phyloP scores from a whole-genome alignment of 2,113 vertebrate species.

The Brachirus orientalis region DNA sequence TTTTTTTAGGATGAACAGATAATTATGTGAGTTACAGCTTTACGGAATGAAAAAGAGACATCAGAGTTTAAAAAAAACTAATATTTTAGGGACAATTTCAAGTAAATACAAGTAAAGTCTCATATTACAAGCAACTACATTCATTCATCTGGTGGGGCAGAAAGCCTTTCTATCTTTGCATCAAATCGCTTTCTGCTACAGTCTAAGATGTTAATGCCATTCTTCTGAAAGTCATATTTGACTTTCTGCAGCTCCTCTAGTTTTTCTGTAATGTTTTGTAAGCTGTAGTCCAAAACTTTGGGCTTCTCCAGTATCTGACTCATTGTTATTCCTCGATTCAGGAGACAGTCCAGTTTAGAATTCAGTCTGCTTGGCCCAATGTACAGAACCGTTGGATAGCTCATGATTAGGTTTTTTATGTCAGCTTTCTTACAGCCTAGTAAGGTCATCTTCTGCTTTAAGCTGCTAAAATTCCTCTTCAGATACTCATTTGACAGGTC shows the following conservation, averaged over 20 bases:
- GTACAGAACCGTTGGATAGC: constrained; percentile 74
- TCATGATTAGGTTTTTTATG: constrained; percentile 70
- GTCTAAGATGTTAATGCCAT: constrained; percentile 79
- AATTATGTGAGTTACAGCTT: too few species aligned
- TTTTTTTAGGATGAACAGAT: too few species aligned
- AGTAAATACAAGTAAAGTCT: too few species aligned
- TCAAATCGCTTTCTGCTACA: constrained; percentile 79
- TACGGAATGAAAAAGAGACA: too few species aligned
- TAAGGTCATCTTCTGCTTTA: constrained; percentile 71
- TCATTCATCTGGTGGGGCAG: constrained; percentile 13
- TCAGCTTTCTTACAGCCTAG: constrained; percentile 71
- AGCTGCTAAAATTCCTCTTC: constrained; percentile 75
- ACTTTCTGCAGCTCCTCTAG: constrained; percentile 71
- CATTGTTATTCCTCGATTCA: constrained; percentile 75
- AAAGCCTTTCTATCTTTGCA: constrained; percentile 77
- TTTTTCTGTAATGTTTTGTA: constrained; percentile 72
- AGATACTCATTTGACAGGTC: constrained; percentile 80
- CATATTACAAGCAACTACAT: neutral
- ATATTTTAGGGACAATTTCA: too few species aligned
- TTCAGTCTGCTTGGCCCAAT: constrained; percentile 73
- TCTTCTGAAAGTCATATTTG: constrained; percentile 79
- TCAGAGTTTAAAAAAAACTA: too few species aligned
- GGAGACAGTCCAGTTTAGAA: constrained; percentile 81
- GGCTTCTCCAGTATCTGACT: constrained; percentile 76
- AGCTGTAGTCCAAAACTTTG: constrained; percentile 79